Evolutionary conservation across 2,888 invertebrate genomes (phyloP).

Genomic region (Tachystola acroxantha): DNA sequence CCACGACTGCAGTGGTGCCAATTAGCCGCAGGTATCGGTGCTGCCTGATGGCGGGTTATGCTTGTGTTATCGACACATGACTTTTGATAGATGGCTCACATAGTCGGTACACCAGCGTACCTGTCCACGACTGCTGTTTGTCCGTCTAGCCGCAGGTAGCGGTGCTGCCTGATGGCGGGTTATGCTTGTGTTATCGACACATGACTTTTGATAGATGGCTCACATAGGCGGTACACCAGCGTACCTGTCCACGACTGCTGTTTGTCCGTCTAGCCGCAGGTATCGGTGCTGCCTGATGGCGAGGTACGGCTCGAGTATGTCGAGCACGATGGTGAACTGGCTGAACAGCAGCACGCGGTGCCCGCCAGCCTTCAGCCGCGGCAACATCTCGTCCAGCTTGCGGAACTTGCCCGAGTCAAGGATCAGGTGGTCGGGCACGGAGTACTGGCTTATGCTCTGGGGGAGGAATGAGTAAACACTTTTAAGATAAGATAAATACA

Average conservation of each 20-base stretch:
- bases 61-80: too few species aligned
- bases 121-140: constrained; percentile 90
- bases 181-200: too few species aligned
- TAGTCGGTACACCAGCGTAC: too few species aligned
- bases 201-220: too few species aligned
- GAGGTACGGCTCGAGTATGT: constrained; percentile 94
- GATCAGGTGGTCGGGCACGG: constrained; percentile 84
- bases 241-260: constrained; percentile 88
- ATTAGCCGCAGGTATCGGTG: constrained; percentile 91
- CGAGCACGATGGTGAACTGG: constrained; percentile 97
- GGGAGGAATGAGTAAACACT: too few species aligned
- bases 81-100: too few species aligned
- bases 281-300: constrained; percentile 84
- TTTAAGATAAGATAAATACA: too few species aligned
- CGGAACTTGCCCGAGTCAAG: constrained; percentile 92
- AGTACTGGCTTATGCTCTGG: constrained; percentile 80
- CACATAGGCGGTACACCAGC: too few species aligned
- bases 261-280: constrained; percentile 92
- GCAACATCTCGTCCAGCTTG: constrained; percentile 87
- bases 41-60: constrained; percentile 82
- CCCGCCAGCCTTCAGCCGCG: constrained; percentile 83
- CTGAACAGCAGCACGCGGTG: constrained; percentile 95
- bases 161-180: constrained; percentile 83
- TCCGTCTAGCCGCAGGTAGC: constrained; percentile 92
- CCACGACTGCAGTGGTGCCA: constrained; percentile 91